Conservation (phyloP, 1,140 invertebrate genomes). For the Leptinotarsa undecemlineata region DNA sequence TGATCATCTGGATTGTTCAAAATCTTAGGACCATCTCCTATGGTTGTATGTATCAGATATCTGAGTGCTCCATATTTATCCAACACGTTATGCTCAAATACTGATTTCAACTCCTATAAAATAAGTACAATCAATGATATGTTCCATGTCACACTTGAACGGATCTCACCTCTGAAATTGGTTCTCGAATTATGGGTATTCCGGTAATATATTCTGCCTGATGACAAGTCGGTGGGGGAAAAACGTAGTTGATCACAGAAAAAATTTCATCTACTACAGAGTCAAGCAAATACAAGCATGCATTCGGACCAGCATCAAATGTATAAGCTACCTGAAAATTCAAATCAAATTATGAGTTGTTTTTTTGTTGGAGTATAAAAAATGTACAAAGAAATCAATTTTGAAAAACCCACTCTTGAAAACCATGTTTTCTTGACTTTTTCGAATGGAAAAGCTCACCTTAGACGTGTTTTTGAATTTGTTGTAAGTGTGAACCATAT, state of each 20-base stretch:
- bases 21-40: conserved; percentile 71
- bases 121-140: neutral
- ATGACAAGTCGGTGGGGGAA: conserved; percentile 68
- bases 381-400: no score
- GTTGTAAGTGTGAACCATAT: conserved; percentile 86
- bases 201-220: conserved; percentile 64
- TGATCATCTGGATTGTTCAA: conserved; percentile 57
- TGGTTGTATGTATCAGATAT: conserved; percentile 82
- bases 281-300: conserved; percentile 85
- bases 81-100: conserved; percentile 41
- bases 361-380: no score
- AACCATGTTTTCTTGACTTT: no score
- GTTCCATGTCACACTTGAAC: neutral
- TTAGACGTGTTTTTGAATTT: conserved; percentile 62
- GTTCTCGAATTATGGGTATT: neutral
- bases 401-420: no score
- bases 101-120: conserved; percentile 56
- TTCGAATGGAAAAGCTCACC: conserved; percentile 55
- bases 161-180: neutral
- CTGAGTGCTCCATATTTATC: conserved; percentile 65
- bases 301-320: conserved; percentile 97
- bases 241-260: conserved; percentile 69
- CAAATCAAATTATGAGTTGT: no score
- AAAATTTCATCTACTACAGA: conserved; percentile 72
- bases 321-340: conserved; percentile 82